Evolutionary conservation across 2,888 invertebrate genomes (phyloP).

Genomic region (Drosophila limbata): DNA sequence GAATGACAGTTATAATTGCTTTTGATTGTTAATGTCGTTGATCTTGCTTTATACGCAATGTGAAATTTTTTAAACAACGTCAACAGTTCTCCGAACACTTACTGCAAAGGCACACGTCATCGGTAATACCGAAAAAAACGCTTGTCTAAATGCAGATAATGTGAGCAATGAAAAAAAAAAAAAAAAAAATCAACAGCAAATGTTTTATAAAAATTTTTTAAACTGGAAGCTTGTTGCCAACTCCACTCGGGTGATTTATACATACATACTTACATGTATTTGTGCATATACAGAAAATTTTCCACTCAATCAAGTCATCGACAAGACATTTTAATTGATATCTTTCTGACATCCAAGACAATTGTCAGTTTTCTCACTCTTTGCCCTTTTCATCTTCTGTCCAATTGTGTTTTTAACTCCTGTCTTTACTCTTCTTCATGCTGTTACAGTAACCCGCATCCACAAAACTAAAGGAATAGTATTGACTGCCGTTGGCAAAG

Average conservation of each 20-base stretch:
- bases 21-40: conserved; percentile 49
- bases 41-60: conserved; percentile 42
- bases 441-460: conserved; percentile 37
- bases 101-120: conserved; percentile 72
- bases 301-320: not conserved
- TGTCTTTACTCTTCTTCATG: not conserved
- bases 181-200: not conserved
- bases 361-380: not conserved
- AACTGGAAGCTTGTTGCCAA: conserved; percentile 1
- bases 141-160: conserved; percentile 21
- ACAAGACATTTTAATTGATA: not conserved
- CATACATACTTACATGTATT: not conserved
- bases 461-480: conserved; percentile 28
- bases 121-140: conserved; percentile 17
- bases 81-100: conserved; percentile 27
- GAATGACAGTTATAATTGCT: conserved; percentile 45
- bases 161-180: not conserved
- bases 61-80: conserved; percentile 21
- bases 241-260: not conserved
- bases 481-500: conserved; percentile 52
- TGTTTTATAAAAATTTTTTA: not conserved
- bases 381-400: not conserved
- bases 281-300: not conserved
- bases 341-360: not conserved
- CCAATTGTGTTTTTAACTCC: not conserved